phyloP scores from a whole-genome alignment of 37 sponge, comb jelly and placozoan genomes.

The Aplysina aerophoba region DNA sequence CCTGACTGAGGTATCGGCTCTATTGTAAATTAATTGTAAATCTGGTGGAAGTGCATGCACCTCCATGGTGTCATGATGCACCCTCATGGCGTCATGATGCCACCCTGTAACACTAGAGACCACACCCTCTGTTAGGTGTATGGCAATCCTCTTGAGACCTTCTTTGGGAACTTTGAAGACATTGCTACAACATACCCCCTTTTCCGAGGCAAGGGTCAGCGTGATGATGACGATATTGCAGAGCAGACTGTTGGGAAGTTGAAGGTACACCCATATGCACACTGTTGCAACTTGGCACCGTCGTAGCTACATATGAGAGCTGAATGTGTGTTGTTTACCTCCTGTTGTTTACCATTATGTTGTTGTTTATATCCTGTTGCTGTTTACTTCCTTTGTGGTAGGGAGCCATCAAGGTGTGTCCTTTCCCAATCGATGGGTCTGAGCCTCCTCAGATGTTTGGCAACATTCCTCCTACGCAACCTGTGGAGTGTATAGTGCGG shows the following conservation, averaged over 20 bases:
- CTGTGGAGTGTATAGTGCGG: conserved; percentile 82
- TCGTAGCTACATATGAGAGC: not conserved
- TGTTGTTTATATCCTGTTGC: no score
- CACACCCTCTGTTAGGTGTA: no score
- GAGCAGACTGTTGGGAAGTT: conserved; percentile 77
- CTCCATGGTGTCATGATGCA: no score
- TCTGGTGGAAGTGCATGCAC: no score
- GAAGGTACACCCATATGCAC: conserved; percentile 60
- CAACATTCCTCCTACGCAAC: conserved; percentile 75
- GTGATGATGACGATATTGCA: conserved; percentile 79
- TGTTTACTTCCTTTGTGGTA: conserved; percentile 23
- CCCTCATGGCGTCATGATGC: no score
- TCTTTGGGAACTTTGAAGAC: conserved; percentile 83
- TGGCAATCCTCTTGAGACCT: conserved; percentile 69
- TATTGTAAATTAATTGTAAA: no score
- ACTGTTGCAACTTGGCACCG: no score
- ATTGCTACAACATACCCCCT: conserved; percentile 86
- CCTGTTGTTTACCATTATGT: no score
- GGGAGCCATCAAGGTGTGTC: conserved; percentile 93
- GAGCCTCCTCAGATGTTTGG: conserved; percentile 64
- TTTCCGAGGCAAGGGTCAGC: conserved; percentile 88
- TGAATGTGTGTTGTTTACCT: no score
- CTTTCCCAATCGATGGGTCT: conserved; percentile 90
- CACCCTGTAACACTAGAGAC: no score
- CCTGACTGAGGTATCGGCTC: no score